Percentiles rank a stretch among this genome's conserved stretches.
Conservation (phyloP, 2,888 invertebrate species). For the Pseudeuparius sepicola region DNA sequence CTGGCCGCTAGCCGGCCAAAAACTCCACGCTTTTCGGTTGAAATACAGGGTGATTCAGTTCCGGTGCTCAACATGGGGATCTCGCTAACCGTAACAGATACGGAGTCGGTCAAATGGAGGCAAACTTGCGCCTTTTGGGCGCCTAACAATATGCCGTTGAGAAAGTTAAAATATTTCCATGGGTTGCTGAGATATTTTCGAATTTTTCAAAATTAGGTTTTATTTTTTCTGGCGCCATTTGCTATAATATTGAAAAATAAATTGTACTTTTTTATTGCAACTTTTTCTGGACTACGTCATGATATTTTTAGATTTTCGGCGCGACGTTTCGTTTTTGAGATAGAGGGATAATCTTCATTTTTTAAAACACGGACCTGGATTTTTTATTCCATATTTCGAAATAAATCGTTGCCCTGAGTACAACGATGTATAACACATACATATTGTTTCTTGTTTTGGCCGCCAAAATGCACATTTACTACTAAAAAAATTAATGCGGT, state of each 20-base stretch:
- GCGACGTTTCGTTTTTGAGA: conserved; percentile 3
- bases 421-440: too few species aligned
- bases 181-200: conserved; percentile 1
- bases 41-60: too few species aligned
- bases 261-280: conserved; percentile 1
- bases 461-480: too few species aligned
- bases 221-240: conserved; percentile 3
- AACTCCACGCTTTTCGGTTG: too few species aligned
- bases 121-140: conserved; percentile 1
- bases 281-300: not conserved
- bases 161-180: not conserved
- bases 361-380: conserved; percentile 1
- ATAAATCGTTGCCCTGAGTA: too few species aligned
- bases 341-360: not conserved
- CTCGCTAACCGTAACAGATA: conserved; percentile 1
- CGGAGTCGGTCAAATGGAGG: conserved; percentile 1
- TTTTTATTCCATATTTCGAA: not conserved
- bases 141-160: not conserved
- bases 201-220: not conserved
- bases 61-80: too few species aligned
- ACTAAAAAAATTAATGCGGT: too few species aligned
- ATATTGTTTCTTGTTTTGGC: too few species aligned
- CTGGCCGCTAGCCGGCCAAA: too few species aligned
- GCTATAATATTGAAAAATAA: not conserved
- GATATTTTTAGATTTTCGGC: conserved; percentile 1